Base-by-base conservation (phyloP, 2,888 invertebrate species). In the Eupithecia tripunctaria region DNA sequence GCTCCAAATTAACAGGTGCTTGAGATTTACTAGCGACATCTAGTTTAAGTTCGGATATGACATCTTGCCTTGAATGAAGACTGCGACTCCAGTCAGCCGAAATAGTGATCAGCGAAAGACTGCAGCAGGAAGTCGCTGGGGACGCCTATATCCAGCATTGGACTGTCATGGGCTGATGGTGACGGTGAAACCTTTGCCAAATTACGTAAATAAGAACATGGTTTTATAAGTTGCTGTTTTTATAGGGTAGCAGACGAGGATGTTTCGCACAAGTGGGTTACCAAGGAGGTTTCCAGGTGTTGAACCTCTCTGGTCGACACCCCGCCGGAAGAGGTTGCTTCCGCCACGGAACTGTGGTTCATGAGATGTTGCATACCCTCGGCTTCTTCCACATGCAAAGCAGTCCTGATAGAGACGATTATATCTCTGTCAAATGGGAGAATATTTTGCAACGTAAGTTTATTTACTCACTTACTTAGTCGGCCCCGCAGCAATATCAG, bases 311-410 rank as follows among this genome's bases (percentile, higher is more conserved):
- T 0, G 92, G 89, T 0, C 89, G 94, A 0, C 96, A 96, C 76
- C 91, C 96, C 0, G 92, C 87, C 1, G 95, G 95, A 0, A 93
- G 95, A 0, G 95, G 96, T 21, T 96, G 96, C 82, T 95, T 96
- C 78, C 91, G 95, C 0, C 95, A 95, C 78, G 96, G 97, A 18
- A 96, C 96, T n/a, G 95, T 97, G 6, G 95, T 96, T 5, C 97
- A 98, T 84, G 98, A 98, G 86, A 89, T 98, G 65, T 94, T 97
- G 81, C 98, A 98, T 84, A 96, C 97, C 0, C 91, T 97, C 0
- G 97, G 98, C 2, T 97, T 98, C 88, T 97, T 96, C 88, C 98
- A 98, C 85, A 97, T 97, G 91, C 98, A 98, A 86, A 97, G 96
- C 82, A 95, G 97, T 68, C 95, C 96, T 0, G 96, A 97, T 87